phyloP scores from a whole-genome alignment of 2,113 vertebrate genomes.

The Colinus virginianus region DNA sequence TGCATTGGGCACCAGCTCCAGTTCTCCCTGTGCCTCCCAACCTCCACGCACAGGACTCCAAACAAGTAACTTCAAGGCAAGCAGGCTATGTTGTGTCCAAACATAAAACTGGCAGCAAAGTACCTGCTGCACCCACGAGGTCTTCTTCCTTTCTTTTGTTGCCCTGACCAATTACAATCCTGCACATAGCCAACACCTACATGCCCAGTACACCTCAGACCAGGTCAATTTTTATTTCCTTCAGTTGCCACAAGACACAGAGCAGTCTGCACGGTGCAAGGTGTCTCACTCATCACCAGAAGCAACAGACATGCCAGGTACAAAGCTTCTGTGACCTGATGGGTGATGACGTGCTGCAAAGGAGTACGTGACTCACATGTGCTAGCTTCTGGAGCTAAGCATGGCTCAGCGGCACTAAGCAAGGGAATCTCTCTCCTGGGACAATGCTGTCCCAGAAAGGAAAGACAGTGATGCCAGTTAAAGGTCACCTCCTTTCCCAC shows the following conservation, averaged over 20 bases:
- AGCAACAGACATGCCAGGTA: not conserved
- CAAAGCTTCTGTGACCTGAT: not conserved
- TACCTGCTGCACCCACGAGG: not conserved
- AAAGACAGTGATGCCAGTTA: not conserved
- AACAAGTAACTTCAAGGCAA: not conserved
- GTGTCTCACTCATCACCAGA: not conserved
- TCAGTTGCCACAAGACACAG: not conserved
- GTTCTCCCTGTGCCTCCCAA: not conserved
- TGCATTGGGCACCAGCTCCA: not conserved
- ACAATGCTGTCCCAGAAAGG: not conserved
- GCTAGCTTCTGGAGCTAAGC: not conserved
- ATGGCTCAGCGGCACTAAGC: constrained; percentile 2
- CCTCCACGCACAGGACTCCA: not conserved
- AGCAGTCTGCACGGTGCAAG: not conserved
- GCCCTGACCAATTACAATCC: not conserved
- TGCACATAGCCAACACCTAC: not conserved
- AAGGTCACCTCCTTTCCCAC: not conserved
- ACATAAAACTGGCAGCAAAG: not conserved
- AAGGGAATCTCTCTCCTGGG: not conserved
- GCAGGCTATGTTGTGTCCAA: accelerated
- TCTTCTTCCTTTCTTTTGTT: not conserved
- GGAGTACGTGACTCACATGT: not conserved
- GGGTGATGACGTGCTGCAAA: not conserved
- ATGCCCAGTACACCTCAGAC: not conserved
- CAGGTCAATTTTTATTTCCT: not conserved